Base-by-base conservation (phyloP, 2,113 vertebrate species). In the Nipponia nippon region DNA sequence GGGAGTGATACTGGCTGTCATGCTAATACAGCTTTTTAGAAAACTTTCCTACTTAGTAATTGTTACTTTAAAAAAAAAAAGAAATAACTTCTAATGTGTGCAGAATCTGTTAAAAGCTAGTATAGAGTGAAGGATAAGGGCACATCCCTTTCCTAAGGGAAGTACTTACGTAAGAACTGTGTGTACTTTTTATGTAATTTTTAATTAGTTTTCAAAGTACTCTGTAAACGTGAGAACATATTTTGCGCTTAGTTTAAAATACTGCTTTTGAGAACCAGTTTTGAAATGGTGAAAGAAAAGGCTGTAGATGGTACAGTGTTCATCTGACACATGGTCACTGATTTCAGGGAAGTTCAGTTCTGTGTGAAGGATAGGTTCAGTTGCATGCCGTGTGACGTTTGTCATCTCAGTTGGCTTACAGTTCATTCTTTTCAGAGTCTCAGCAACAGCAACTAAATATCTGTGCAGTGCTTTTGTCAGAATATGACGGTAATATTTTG, bases 281-380 rank as follows among this genome's bases (percentile, higher is more conserved):
- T 80, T 3, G 15, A 62, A 83, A 46, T 21, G 4, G 15, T 66
- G 46, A 26, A 77, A 59, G 13, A 42, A 72, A 55, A 69, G 30
- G 16, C 53, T 58, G 18, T 65, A 13, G 7, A 52, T 69, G 5
- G 11, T 59, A 14, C 9, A 16, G 38, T 59, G 13, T 85, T 72
- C 11, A 16, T 44, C 22, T 87, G 78, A n/a, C 16, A 8, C 7
- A 2, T 29, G 27, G 9, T 49, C 13, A 6, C 17, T 49, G 40
- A 56, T 81, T 44, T 0, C 27, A 29, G 32, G 30, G 40, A 61
- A 13, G 26, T 61, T 11, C 9, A 8, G 0, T 49, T 5, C 11
- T 19, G 10, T 22, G 8, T 30, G 34, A 77, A 29, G 23, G 53
- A 6, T 27, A 9, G 12, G 11, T 80, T 59, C 19, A 83, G 4